Percentiles rank a stretch among this genome's conserved stretches.
Conservation (phyloP, 2,113 vertebrate species). For the Pyrgilauda ruficollis region DNA sequence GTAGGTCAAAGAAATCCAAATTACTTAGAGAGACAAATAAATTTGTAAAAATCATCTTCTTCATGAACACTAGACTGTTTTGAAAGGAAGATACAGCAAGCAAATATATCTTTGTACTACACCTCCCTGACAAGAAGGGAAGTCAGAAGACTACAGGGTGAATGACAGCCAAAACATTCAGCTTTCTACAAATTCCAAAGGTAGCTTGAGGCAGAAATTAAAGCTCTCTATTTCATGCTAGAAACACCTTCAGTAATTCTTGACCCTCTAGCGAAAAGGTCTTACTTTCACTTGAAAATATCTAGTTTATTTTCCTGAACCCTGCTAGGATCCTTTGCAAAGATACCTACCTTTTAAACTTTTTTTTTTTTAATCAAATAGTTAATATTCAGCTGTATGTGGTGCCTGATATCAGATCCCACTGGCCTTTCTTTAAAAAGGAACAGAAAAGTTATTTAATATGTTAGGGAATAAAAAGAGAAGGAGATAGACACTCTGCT, state of each 20-base stretch:
- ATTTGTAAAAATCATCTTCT: background rate
- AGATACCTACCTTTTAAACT: background rate
- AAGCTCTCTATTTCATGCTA: background rate
- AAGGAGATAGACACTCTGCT: background rate
- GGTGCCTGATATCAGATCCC: background rate
- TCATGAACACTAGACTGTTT: background rate
- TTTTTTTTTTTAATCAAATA: background rate
- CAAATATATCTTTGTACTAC: background rate
- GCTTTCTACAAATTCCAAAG: background rate
- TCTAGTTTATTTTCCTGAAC: background rate
- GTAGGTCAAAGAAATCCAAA: background rate
- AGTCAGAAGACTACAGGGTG: background rate
- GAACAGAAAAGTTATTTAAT: background rate
- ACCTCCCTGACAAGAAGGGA: background rate
- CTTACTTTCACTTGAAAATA: background rate
- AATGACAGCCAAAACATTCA: background rate
- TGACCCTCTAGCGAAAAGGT: background rate
- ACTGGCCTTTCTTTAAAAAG: background rate
- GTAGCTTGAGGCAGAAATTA: background rate
- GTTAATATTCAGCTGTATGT: background rate
- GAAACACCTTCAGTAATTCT: background rate
- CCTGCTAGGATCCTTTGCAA: background rate
- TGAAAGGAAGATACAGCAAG: background rate
- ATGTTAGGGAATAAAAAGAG: background rate
- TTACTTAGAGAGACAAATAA: background rate